A percentile compares a stretch with the other conserved stretches of the same genome.
Evolutionary conservation across 2,113 vertebrate species (phyloP).

Genomic region (Ondatra zibethicus): DNA sequence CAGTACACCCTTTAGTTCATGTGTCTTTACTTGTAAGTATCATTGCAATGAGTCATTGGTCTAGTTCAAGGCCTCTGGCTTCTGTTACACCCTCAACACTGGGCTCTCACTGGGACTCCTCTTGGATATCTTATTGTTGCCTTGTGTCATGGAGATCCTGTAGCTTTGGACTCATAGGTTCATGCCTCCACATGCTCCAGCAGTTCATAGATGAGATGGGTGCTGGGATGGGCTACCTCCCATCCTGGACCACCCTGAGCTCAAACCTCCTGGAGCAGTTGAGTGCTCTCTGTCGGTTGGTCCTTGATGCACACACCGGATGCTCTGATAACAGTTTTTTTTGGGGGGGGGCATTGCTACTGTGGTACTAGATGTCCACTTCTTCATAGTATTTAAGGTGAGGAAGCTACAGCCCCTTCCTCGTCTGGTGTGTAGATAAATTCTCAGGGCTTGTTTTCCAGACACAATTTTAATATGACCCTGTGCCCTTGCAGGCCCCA

Average conservation of each 20-base stretch:
- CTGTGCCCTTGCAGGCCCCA: neutral
- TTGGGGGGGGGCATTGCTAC: neutral
- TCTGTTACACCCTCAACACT: neutral
- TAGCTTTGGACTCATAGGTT: no score
- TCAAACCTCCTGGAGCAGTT: neutral
- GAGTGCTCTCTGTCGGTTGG: neutral
- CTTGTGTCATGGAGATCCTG: neutral
- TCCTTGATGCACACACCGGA: neutral
- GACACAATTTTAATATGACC: neutral
- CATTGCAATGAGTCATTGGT: neutral
- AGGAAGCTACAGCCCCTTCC: neutral
- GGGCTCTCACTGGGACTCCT: neutral
- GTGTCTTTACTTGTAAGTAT: neutral
- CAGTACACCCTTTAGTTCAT: neutral
- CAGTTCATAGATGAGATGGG: no score
- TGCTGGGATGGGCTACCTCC: no score
- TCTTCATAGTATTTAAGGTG: neutral
- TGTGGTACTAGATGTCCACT: neutral
- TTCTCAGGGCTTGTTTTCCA: neutral
- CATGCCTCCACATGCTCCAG: no score
- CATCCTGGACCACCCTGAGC: neutral
- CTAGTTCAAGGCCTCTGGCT: neutral
- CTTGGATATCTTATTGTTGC: neutral
- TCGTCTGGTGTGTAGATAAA: neutral
- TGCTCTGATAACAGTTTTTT: neutral